A percentile compares a stretch with the other conserved stretches of the same genome.
These are phyloP conservation scores for Sandelia bainsii DNA, from an alignment of 2,797 vertebrate genomes.

Conservation along the genomic window DNA sequence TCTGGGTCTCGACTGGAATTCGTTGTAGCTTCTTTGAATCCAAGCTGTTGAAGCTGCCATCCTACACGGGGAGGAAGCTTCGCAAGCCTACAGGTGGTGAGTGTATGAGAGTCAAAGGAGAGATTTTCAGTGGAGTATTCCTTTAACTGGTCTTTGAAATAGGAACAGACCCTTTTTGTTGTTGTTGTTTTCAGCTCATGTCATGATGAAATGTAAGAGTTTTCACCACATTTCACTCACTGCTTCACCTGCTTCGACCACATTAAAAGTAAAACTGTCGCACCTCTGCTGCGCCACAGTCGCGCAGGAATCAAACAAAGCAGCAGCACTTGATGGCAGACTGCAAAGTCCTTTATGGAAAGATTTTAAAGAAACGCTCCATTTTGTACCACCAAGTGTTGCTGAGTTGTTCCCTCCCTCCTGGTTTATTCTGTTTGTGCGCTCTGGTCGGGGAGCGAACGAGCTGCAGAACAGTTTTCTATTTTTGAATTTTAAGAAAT, in stretches of 20 bases:
- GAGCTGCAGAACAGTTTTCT: neutral
- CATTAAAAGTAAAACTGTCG: slow-evolving; percentile 40
- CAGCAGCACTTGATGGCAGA: slow-evolving; percentile 7
- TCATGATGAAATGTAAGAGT: slow-evolving; percentile 26
- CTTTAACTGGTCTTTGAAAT: slow-evolving; percentile 13
- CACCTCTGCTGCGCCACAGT: slow-evolving; percentile 27
- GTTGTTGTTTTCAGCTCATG: slow-evolving; percentile 40
- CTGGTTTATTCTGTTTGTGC: slow-evolving; percentile 17
- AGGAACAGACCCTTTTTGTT: neutral
- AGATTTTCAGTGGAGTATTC: neutral
- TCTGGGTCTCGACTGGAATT: neutral
- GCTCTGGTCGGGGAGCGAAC: neutral
- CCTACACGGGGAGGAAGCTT: neutral
- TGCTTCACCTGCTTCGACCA: slow-evolving; percentile 42
- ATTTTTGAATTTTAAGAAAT: slow-evolving; percentile 17
- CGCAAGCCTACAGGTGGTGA: neutral
- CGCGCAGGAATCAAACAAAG: slow-evolving; percentile 41
- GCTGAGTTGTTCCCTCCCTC: slow-evolving; percentile 12
- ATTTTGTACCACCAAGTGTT: slow-evolving; percentile 29
- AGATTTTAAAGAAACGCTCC: slow-evolving; percentile 41
- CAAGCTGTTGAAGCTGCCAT: neutral
- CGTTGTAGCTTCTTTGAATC: neutral
- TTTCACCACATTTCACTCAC: slow-evolving; percentile 25
- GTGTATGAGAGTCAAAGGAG: neutral
- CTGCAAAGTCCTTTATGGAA: slow-evolving; percentile 12